These are phyloP conservation scores for Mormoops blainvillei DNA, from an alignment of 2,113 vertebrate species.

Conservation along the genomic window DNA sequence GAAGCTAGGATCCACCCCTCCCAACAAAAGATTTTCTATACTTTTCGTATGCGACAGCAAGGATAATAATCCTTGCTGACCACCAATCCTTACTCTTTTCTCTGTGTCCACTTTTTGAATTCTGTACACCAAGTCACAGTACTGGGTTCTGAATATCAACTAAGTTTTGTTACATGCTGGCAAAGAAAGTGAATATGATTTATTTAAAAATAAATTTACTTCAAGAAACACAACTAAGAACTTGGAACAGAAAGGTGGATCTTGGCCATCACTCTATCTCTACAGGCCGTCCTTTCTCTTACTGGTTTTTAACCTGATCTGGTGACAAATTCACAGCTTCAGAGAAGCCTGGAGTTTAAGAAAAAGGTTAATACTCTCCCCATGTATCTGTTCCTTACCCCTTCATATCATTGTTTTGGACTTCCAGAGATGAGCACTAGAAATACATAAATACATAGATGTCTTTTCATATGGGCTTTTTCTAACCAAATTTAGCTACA, in stretches of 20 bases:
- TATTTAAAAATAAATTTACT: slow-evolving; percentile 44
- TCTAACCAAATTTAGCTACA: slow-evolving; percentile 68
- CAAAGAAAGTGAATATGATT: slow-evolving; percentile 19
- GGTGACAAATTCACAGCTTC: background rate
- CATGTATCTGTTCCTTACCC: background rate
- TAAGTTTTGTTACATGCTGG: background rate
- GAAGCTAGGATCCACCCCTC: background rate
- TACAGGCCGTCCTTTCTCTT: background rate
- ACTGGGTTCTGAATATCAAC: background rate
- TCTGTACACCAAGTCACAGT: background rate
- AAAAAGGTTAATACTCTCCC: background rate
- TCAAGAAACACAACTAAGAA: slow-evolving; percentile 36
- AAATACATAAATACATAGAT: slow-evolving; percentile 64
- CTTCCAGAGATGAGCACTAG: slow-evolving; percentile 60
- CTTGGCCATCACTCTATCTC: background rate
- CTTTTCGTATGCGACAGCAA: background rate
- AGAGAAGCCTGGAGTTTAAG: slow-evolving; percentile 4
- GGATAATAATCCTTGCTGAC: background rate
- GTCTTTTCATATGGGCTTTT: slow-evolving; percentile 67
- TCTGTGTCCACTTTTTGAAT: background rate
- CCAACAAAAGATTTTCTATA: background rate
- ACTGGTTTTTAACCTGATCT: background rate
- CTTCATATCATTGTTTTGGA: slow-evolving; percentile 32
- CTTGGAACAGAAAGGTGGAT: background rate
- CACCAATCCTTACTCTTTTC: background rate